phyloP scores from a whole-genome alignment of 2,113 vertebrate genomes.

The Dipodomys ordii region DNA sequence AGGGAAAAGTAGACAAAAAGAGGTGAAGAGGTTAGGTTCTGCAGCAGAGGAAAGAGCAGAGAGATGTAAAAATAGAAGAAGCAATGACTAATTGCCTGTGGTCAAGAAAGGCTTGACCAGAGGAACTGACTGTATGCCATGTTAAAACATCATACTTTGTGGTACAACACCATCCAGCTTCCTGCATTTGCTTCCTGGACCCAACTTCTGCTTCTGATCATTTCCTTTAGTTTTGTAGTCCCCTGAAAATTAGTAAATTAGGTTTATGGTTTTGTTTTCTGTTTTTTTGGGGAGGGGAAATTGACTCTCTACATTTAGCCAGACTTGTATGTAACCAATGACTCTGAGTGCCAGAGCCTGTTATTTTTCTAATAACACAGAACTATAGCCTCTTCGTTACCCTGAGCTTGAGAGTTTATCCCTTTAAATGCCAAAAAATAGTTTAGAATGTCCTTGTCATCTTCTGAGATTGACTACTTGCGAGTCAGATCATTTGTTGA shows the following conservation, averaged over 20 bases:
- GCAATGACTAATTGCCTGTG: constrained; percentile 64
- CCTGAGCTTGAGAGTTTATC: neutral
- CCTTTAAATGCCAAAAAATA: neutral
- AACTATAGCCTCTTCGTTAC: neutral
- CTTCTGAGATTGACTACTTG: constrained; percentile 22
- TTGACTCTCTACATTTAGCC: neutral
- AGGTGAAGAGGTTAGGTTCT: neutral
- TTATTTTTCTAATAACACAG: neutral
- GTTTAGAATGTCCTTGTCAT: neutral
- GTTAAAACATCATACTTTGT: constrained; percentile 47
- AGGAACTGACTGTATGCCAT: constrained; percentile 41
- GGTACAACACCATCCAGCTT: constrained; percentile 50
- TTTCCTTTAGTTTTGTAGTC: constrained; percentile 35
- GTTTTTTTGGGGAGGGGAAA: neutral
- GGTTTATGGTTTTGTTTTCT: neutral
- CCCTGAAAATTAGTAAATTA: constrained; percentile 34
- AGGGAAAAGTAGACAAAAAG: neutral
- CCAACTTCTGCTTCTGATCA: constrained; percentile 43
- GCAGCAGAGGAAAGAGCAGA: constrained; percentile 31
- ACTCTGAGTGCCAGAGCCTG: neutral
- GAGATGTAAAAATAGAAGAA: constrained; percentile 44
- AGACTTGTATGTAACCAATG: neutral
- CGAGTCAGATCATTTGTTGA: constrained; percentile 30
- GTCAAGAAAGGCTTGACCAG: constrained; percentile 41
- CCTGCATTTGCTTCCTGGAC: constrained; percentile 52